These are phyloP conservation scores for Drosophila fuyamai DNA, from an alignment of 1,140 invertebrate species.

Conservation along the genomic window DNA sequence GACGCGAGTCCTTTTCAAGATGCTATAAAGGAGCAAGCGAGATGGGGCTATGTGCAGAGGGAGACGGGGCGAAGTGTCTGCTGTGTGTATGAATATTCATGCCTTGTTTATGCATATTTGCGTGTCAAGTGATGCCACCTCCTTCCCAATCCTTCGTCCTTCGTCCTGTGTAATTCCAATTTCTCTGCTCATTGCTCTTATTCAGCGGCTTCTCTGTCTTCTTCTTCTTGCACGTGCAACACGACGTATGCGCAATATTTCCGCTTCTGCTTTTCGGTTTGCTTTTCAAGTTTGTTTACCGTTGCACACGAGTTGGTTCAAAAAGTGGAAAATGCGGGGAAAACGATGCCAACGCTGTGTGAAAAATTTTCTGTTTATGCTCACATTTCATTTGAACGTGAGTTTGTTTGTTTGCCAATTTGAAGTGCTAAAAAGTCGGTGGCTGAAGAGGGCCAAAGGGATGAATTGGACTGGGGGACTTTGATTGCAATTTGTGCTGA, in stretches of 20 bases:
- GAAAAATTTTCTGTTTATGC: constrained; percentile 80
- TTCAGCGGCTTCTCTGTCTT: constrained; percentile 15
- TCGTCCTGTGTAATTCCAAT: constrained; percentile 33
- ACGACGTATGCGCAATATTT: constrained; percentile 70
- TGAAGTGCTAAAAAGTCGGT: constrained; percentile 67
- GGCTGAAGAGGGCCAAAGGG: constrained; percentile 20
- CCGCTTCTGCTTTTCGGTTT: constrained; percentile 43
- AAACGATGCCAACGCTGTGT: constrained; percentile 49
- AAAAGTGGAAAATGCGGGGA: constrained; percentile 12
- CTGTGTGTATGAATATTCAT: constrained; percentile 78
- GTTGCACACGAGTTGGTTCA: constrained; percentile 22
- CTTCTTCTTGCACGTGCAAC: constrained; percentile 39
- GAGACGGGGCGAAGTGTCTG: constrained; percentile 36
- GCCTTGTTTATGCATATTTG: constrained; percentile 83
- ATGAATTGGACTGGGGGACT: constrained; percentile 20
- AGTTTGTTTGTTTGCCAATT: constrained; percentile 81
- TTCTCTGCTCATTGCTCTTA: constrained; percentile 41
- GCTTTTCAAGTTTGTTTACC: constrained; percentile 78
- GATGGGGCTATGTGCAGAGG: constrained; percentile 5
- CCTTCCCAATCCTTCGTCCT: constrained; percentile 16
- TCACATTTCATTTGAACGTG: constrained; percentile 81
- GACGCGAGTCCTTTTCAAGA: constrained; percentile 69
- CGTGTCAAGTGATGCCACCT: constrained; percentile 77
- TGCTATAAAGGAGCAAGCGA: constrained; percentile 8
- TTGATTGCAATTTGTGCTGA: constrained; percentile 79